Percentiles rank a stretch among this genome's conserved stretches.
phyloP scores from a whole-genome alignment of 2,113 vertebrate genomes.

The Apaloderma vittatum region DNA sequence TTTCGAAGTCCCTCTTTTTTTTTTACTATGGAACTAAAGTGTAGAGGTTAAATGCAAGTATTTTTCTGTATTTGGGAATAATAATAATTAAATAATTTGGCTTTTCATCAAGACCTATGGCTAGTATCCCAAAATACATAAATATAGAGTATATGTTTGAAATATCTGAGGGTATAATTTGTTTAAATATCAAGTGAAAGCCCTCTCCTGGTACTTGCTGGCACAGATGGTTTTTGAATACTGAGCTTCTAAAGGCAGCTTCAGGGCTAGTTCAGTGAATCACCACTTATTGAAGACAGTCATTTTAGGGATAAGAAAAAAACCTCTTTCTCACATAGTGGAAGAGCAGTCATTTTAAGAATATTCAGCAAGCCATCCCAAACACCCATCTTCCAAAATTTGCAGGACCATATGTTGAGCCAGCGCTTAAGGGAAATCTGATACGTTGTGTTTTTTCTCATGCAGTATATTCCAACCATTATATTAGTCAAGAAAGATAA shows the following conservation, averaged over 20 bases:
- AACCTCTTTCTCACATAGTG: neutral
- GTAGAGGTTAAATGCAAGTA: neutral
- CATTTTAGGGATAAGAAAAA: constrained; percentile 55
- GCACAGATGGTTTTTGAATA: constrained; percentile 76
- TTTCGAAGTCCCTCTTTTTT: neutral
- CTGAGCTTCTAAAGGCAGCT: constrained; percentile 68
- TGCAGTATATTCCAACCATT: neutral
- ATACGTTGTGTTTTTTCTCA: neutral
- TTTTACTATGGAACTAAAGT: neutral
- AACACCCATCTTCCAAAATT: neutral
- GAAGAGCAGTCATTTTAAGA: neutral
- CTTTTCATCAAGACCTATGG: constrained; percentile 53
- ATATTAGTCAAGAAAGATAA: neutral
- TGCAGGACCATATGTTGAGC: neutral
- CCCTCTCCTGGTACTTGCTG: constrained; percentile 72
- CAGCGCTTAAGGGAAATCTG: neutral
- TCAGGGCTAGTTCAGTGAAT: constrained; percentile 72
- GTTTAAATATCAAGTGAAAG: constrained; percentile 71
- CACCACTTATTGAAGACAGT: constrained; percentile 44
- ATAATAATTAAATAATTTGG: neutral
- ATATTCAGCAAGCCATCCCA: neutral
- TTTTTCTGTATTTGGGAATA: neutral
- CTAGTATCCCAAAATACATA: constrained; percentile 54
- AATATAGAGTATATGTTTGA: constrained; percentile 55
- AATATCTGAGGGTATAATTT: constrained; percentile 68